Evolutionary conservation across 2,797 vertebrate genomes (phyloP).

Genomic region (Remorina albescens): DNA sequence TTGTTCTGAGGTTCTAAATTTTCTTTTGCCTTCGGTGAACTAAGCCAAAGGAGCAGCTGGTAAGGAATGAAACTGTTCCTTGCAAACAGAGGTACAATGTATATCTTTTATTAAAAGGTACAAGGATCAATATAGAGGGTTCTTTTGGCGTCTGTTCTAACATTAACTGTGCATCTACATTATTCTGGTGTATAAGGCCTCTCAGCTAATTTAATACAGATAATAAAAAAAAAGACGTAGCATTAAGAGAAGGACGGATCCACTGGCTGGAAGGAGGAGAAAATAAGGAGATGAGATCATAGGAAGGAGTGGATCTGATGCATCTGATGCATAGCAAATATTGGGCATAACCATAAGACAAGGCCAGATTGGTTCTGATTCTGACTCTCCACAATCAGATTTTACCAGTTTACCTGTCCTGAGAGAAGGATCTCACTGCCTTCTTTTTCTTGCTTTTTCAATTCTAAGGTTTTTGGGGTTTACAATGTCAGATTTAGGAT

Average conservation of each 20-base stretch:
- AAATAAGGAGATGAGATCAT: neutral
- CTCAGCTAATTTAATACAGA: constrained; percentile 17
- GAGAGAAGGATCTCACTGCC: too few relatives aligned
- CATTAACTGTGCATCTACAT: constrained; percentile 11
- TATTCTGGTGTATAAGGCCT: constrained; percentile 29
- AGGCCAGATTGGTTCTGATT: neutral
- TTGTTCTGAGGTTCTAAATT: constrained; percentile 61
- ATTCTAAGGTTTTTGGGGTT: neutral
- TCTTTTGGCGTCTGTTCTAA: constrained; percentile 1
- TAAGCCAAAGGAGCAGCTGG: constrained; percentile 44
- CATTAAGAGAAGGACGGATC: neutral
- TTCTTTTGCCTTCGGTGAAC: constrained; percentile 52
- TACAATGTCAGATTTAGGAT: too few relatives aligned
- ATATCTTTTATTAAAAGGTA: constrained; percentile 36
- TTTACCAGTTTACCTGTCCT: too few relatives aligned
- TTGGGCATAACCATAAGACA: neutral
- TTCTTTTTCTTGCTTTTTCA: neutral
- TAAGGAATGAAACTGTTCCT: constrained; percentile 43
- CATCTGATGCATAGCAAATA: too few relatives aligned
- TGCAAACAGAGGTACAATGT: constrained; percentile 46
- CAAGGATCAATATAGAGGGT: constrained; percentile 14
- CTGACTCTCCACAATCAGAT: too few relatives aligned
- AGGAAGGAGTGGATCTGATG: neutral
- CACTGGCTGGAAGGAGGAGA: neutral
- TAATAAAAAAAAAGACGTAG: constrained; percentile 20